A percentile compares a stretch with the other conserved stretches of the same genome.
Evolutionary conservation across 2,113 vertebrate species (phyloP).

Genomic region (Bathybates hornii): DNA sequence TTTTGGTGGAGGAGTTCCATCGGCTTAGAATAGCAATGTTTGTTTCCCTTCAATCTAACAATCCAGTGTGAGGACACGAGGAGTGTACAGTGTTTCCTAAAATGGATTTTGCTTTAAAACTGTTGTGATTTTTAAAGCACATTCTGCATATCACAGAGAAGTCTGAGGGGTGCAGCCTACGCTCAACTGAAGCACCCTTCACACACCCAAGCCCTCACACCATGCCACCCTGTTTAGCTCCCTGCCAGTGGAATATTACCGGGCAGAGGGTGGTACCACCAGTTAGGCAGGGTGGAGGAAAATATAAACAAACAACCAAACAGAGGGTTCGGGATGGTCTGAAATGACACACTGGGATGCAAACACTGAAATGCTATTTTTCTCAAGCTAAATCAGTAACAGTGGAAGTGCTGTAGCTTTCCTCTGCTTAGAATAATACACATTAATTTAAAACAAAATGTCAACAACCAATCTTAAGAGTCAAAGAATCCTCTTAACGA

Average conservation of each 20-base stretch:
- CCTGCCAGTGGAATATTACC: constrained; percentile 64
- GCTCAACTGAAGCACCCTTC: constrained; percentile 25
- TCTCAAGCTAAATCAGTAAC: constrained; percentile 14
- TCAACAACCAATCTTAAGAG: neutral
- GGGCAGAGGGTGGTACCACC: constrained; percentile 13
- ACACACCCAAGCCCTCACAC: constrained; percentile 27
- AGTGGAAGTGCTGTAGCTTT: constrained; percentile 15
- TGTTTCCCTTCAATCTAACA: constrained; percentile 12
- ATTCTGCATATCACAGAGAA: neutral
- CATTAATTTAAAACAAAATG: neutral
- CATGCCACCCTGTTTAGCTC: constrained; percentile 45
- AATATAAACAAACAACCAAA: constrained; percentile 61
- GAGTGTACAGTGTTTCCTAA: neutral
- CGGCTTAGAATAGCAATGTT: neutral
- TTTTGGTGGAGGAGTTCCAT: constrained; percentile 34
- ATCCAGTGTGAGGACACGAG: neutral
- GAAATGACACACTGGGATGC: neutral
- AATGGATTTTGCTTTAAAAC: constrained; percentile 7
- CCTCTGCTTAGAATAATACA: neutral
- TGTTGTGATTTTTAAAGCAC: neutral
- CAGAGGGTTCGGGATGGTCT: constrained; percentile 26
- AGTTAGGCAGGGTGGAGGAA: constrained; percentile 34
- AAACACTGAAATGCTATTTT: constrained; percentile 21
- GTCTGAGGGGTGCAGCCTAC: neutral
- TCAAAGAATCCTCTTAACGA: constrained; percentile 1